phyloP scores from a whole-genome alignment of 2,888 invertebrate species.

The Drosophila diplacantha region DNA sequence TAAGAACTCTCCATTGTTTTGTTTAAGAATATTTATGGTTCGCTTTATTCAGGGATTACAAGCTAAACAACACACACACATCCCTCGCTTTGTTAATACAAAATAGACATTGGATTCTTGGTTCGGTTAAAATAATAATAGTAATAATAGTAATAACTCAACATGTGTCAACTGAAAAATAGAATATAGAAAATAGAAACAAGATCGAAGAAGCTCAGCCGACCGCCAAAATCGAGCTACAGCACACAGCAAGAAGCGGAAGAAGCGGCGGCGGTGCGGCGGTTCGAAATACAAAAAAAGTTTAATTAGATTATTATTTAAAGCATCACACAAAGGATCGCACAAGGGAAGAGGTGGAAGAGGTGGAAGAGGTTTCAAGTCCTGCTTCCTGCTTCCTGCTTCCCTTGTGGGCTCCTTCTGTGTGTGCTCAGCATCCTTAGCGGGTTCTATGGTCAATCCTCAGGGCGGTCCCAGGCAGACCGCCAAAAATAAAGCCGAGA shows the following conservation, averaged over 20 bases:
- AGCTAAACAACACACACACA: conserved; percentile 17
- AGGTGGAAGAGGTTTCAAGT: not conserved
- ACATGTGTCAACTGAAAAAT: conserved; percentile 29
- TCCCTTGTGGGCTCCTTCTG: conserved; percentile 2
- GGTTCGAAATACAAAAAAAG: conserved; percentile 3
- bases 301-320: conserved; percentile 2
- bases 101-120: conserved; percentile 17
- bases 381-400: not conserved
- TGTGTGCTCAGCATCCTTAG: conserved; percentile 1
- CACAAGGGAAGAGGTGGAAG: conserved; percentile 3
- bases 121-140: conserved; percentile 15
- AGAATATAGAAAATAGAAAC: conserved; percentile 21
- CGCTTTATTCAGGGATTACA: conserved; percentile 29
- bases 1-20: no score
- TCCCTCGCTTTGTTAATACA: conserved; percentile 28
- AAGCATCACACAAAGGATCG: conserved; percentile 2
- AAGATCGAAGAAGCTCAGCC: conserved; percentile 6
- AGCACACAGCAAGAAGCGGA: not conserved
- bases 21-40: conserved; percentile 15
- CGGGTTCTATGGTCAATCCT: conserved; percentile 20
- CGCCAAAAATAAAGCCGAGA: conserved; percentile 19
- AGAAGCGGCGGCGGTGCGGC: not conserved
- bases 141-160: conserved; percentile 28
- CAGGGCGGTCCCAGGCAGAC: conserved; percentile 19
- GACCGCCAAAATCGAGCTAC: not conserved